These are phyloP conservation scores for Drosophila tani DNA, from an alignment of 1,140 invertebrate species.

Conservation along the genomic window DNA sequence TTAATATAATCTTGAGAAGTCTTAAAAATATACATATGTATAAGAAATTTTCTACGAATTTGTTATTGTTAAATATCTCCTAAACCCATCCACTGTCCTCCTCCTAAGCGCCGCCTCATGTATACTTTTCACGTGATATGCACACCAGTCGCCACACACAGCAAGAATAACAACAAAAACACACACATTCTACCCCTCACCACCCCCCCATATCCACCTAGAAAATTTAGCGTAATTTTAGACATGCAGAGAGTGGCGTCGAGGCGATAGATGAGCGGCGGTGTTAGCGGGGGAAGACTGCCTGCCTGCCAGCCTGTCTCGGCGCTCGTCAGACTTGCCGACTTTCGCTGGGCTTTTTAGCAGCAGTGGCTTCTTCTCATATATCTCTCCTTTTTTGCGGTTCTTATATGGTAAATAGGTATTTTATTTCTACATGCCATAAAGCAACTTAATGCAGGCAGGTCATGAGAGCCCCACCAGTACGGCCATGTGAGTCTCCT, in stretches of 20 bases:
- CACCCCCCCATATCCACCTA: background rate
- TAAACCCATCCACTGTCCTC: slow-evolving; percentile 8
- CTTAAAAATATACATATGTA: too few species aligned
- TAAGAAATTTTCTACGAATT: background rate
- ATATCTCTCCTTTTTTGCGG: slow-evolving; percentile 19
- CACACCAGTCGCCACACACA: slow-evolving; percentile 27
- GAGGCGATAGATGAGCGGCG: background rate
- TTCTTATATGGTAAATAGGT: slow-evolving; percentile 68
- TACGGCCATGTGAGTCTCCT: slow-evolving; percentile 8
- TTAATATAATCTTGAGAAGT: background rate
- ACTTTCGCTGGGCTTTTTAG: slow-evolving; percentile 69
- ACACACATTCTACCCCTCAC: slow-evolving; percentile 10
- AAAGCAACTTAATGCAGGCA: slow-evolving; percentile 55
- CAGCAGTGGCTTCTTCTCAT: slow-evolving; percentile 22
- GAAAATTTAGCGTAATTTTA: slow-evolving; percentile 62
- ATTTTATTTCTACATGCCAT: slow-evolving; percentile 69
- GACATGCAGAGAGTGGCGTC: slow-evolving; percentile 45
- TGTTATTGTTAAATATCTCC: background rate
- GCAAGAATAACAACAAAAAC: slow-evolving; percentile 43
- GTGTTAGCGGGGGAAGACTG: slow-evolving; percentile 14
- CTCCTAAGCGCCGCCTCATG: slow-evolving; percentile 2
- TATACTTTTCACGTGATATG: slow-evolving; percentile 54
- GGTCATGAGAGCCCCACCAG: slow-evolving; percentile 38
- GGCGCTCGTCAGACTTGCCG: slow-evolving; percentile 29
- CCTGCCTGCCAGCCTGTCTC: slow-evolving; percentile 10